Base-by-base conservation (phyloP, 2,797 vertebrate species). In the Odontamblyopus rebecca region DNA sequence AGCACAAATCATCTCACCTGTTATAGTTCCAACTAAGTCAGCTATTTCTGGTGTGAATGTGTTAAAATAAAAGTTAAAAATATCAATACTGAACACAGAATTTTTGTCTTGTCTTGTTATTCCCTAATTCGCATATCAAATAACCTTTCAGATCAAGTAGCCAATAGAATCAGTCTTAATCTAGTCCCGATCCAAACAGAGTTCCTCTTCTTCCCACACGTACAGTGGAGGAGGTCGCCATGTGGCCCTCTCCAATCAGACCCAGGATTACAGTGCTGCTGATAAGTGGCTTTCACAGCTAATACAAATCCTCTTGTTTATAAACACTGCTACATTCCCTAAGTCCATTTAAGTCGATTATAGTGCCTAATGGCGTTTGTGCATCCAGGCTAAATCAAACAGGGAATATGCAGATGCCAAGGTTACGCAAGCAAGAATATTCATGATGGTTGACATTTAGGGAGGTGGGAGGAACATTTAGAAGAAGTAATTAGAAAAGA, bases 261-360 rank as follows among this genome's bases (percentile, higher is more conserved):
- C 88, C 69, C 77, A 79, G 90, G 88, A 90, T 91, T 91, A 91
- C 75, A 66, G 78, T 11, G 78, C 79, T 76, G 13, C 75, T 81
- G 87, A 89, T 91, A 88, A 92, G 85, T 88, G 85, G 88, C 85
- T 88, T 90, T 85, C 74, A 86, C 81, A 76, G 84, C 84, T 85
- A 86, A 91, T 88, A 78, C 82, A 87, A 89, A 89, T 90, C 84
- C 84, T 77, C 85, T 87, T 84, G 90, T 92, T 92, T 85, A 83
- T 89, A 87, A 85, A 91, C 86, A 89, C 80, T 75, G 83, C 81
- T 73, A 82, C 83, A 78, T 84, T 83, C 76, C 72, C 81, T 81
- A 82, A 90, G 89, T 89, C 77, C 72, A 85, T 83, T 80, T 78
- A 82, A 88, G 85, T 88, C 80, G 78, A 91, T 91, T 90, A 48